Evolutionary conservation across 2,888 invertebrate genomes (phyloP), one percentile per base, ranked within the genome.

Genomic region (Hypomecis punctinalis): DNA sequence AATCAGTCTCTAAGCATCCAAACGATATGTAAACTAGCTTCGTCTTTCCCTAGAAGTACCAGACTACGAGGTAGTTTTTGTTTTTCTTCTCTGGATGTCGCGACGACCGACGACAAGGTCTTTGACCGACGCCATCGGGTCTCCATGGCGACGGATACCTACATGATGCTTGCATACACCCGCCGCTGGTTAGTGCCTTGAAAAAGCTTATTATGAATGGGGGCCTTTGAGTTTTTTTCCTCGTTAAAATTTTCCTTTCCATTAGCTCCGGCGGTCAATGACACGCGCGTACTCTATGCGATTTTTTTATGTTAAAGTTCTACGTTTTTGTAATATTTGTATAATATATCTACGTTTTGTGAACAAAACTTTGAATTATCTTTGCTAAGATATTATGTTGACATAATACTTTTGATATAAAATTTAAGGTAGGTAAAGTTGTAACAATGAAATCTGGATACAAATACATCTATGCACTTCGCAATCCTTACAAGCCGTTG

Each of bases 101-200:
- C 87, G 86, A 13, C 49, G 47, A 84, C 86, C 49, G 47, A 84
- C 86, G 80, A 66, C 75, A 83, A 85, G 92, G 90, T 91, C 90
- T 84, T 84, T 86, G 91, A 88, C 90, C 91, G 87, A 85, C 84
- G 85, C 86, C 83, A 79, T 84, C 74, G 76, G 76, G 90, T 89
- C 81, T 77, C 85, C 80, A 87, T 88, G 77, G 84, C 82, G 81
- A 91, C 89, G 82, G 74, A 82, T 86, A 86, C 82, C 82, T 88
- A 82, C 79, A 79, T 77, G 80, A 74, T 68, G 71, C 74, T 74
- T 77, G 77, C 79, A 82, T 79, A 78, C 77, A 76, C 75, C 67
- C 72, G 75, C 77, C 79, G 83, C 78, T 79, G 69, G 74, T 73
- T 77, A 72, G 76, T 76, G 76, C 77, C 74, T 76, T 83, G 78